These are phyloP conservation scores for Fragum sueziense DNA, from an alignment of 2,888 invertebrate species.

Conservation along the genomic window DNA sequence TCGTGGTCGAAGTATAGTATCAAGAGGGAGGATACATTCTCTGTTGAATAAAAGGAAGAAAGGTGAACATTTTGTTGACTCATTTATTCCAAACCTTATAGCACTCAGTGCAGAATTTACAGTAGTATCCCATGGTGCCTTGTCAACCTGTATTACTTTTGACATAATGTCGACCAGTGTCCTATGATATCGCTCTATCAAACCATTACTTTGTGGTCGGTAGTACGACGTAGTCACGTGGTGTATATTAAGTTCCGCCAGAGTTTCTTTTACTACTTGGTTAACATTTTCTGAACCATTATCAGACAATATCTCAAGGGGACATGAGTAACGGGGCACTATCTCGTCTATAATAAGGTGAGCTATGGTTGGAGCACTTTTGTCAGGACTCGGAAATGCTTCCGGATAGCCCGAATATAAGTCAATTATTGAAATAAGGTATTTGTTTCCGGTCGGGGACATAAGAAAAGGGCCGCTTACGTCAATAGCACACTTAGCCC, in stretches of 20 bases:
- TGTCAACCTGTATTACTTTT: constrained; percentile 28
- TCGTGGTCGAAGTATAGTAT: constrained; percentile 46
- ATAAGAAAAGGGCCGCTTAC: too few species aligned
- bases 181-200: constrained; percentile 35
- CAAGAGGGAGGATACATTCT: constrained; percentile 48
- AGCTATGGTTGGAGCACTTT: constrained; percentile 28
- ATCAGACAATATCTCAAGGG: constrained; percentile 41
- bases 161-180: constrained; percentile 26
- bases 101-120: constrained; percentile 47
- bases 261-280: constrained; percentile 21
- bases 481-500: too few species aligned
- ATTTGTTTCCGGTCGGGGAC: neutral
- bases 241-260: constrained; percentile 26
- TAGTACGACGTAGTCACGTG: constrained; percentile 31
- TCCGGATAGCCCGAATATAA: constrained; percentile 24
- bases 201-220: constrained; percentile 24
- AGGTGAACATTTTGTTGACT: constrained; percentile 43
- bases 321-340: constrained; percentile 34
- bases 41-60: constrained; percentile 48
- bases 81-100: constrained; percentile 42
- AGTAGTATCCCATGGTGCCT: too few species aligned
- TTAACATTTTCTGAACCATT: constrained; percentile 38
- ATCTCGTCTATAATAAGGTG: constrained; percentile 37
- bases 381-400: too few species aligned
- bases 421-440: neutral